Percentiles rank a stretch among this genome's conserved stretches.
These are phyloP conservation scores for Cerceris rybyensis DNA, from an alignment of 2,888 invertebrate genomes.

Conservation along the genomic window DNA sequence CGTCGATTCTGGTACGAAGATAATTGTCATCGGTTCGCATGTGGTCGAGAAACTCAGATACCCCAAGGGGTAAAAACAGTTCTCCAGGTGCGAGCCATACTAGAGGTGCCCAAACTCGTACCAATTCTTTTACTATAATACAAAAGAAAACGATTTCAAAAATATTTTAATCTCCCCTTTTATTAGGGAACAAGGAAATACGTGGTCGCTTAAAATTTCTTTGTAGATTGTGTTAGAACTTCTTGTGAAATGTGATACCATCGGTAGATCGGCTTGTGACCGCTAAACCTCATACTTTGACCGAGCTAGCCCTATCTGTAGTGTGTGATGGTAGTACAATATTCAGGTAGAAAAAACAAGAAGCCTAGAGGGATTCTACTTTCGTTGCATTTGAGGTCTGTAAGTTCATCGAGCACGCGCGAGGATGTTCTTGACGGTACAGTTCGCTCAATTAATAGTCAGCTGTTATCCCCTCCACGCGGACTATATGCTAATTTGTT, in stretches of 20 bases:
- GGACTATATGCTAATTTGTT: too few relatives aligned
- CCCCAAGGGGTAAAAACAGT: slow-evolving; percentile 85
- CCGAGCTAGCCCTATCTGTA: too few relatives aligned
- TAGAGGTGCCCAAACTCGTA: slow-evolving; percentile 86
- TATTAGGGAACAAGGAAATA: too few relatives aligned
- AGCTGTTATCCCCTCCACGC: too few relatives aligned
- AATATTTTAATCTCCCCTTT: background rate
- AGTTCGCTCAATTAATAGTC: too few relatives aligned
- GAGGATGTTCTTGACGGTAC: background rate
- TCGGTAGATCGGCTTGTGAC: too few relatives aligned
- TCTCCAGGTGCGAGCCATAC: slow-evolving; percentile 87
- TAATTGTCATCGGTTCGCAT: slow-evolving; percentile 79
- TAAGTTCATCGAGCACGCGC: background rate
- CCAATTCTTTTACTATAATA: slow-evolving; percentile 78
- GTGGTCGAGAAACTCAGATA: slow-evolving; percentile 85
- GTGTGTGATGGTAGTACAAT: too few relatives aligned
- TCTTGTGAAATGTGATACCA: too few relatives aligned
- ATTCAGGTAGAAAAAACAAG: background rate
- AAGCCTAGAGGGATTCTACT: background rate
- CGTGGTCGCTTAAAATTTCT: too few relatives aligned
- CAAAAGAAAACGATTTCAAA: background rate
- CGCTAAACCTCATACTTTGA: too few relatives aligned
- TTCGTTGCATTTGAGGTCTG: background rate
- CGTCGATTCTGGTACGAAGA: slow-evolving; percentile 71
- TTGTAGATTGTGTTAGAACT: too few relatives aligned